These are phyloP conservation scores for Marmota monax DNA, from an alignment of 2,113 vertebrate genomes.

Conservation along the genomic window DNA sequence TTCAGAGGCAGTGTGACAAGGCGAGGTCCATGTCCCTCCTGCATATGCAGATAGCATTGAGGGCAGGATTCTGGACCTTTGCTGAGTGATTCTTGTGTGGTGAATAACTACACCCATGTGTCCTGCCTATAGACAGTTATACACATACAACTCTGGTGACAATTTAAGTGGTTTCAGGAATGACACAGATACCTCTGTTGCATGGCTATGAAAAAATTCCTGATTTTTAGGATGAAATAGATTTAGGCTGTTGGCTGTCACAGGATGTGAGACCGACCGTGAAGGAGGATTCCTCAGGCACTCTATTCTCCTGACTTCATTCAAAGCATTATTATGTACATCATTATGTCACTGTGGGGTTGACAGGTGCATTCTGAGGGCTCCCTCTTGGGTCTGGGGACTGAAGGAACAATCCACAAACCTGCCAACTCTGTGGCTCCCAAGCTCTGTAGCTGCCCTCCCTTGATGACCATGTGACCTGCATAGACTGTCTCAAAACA, in stretches of 20 bases:
- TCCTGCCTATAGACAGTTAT: background rate
- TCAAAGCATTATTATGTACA: background rate
- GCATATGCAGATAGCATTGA: background rate
- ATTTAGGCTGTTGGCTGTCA: background rate
- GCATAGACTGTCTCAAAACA: background rate
- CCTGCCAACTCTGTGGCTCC: background rate
- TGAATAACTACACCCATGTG: background rate
- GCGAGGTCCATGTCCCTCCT: rapidly evolving
- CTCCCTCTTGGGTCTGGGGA: background rate
- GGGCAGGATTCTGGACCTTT: background rate
- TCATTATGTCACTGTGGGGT: background rate
- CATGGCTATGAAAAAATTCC: background rate
- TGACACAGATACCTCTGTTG: background rate
- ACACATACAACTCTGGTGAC: background rate
- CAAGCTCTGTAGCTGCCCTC: background rate
- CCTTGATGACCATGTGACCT: background rate
- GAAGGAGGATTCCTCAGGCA: background rate
- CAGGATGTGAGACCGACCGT: background rate
- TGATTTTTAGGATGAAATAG: background rate
- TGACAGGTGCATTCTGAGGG: background rate
- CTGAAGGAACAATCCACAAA: background rate
- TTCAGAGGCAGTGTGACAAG: background rate
- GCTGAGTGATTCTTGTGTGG: rapidly evolving
- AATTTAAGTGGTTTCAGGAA: background rate
- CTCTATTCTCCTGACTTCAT: background rate